Conservation (phyloP, 1,140 invertebrate genomes). For the Lethocerus indicus region DNA sequence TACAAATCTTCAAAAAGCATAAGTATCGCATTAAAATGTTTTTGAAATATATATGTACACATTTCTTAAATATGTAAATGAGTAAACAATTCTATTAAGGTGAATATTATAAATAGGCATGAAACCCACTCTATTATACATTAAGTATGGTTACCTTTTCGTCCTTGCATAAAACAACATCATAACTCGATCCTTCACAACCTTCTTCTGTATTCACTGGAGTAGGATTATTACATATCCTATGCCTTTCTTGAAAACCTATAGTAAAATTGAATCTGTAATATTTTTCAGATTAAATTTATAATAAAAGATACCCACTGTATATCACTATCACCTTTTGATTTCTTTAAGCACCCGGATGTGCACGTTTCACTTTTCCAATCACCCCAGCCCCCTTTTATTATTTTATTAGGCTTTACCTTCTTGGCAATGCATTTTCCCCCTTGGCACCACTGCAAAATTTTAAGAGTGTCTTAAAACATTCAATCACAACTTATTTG, state of each 20-base stretch:
- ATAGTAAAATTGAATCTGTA: background rate
- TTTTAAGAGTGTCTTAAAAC: slow-evolving; percentile 3
- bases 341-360: slow-evolving; percentile 46
- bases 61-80: background rate
- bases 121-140: too few relatives aligned
- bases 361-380: slow-evolving; percentile 38
- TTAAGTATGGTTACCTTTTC: slow-evolving; percentile 33
- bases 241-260: slow-evolving; percentile 29
- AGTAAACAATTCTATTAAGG: too few relatives aligned
- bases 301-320: too few relatives aligned
- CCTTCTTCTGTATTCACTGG: slow-evolving; percentile 31
- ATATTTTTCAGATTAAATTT: too few relatives aligned
- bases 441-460: slow-evolving; percentile 39
- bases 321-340: too few relatives aligned
- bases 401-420: slow-evolving; percentile 21
- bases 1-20: slow-evolving; percentile 30
- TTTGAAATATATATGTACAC: background rate
- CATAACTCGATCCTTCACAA: slow-evolving; percentile 41
- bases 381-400: slow-evolving; percentile 38
- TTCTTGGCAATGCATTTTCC: slow-evolving; percentile 35
- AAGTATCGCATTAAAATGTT: background rate
- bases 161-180: slow-evolving; percentile 45
- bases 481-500: background rate
- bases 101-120: too few relatives aligned
- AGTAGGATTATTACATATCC: slow-evolving; percentile 35